A percentile compares a stretch with the other conserved stretches of the same genome.
These are phyloP conservation scores for Thamnaconus septentrionalis DNA, from an alignment of 2,113 vertebrate species.

Conservation along the genomic window DNA sequence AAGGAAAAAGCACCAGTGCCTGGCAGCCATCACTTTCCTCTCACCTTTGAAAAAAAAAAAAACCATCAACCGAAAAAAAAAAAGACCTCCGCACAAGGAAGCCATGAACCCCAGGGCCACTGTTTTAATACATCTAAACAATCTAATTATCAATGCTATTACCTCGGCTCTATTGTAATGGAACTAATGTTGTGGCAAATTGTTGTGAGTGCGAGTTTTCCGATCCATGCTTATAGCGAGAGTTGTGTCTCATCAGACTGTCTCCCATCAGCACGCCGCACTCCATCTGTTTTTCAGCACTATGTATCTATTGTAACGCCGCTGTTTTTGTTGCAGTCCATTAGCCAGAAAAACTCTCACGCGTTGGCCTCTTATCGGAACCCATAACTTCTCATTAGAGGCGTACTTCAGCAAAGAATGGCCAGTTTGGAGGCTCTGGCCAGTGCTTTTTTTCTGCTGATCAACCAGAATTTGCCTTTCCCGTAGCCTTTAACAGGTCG, in stretches of 20 bases:
- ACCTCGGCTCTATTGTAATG: slow-evolving; percentile 51
- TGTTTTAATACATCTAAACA: slow-evolving; percentile 38
- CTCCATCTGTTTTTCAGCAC: slow-evolving; percentile 36
- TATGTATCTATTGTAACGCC: slow-evolving; percentile 41
- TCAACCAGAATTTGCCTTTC: slow-evolving; percentile 30
- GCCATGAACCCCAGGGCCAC: slow-evolving; percentile 30
- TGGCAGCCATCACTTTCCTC: too few species aligned
- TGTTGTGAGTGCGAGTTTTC: slow-evolving; percentile 50
- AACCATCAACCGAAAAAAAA: slow-evolving; percentile 2
- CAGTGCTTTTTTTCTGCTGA: slow-evolving; percentile 29
- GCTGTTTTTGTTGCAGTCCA: slow-evolving; percentile 55
- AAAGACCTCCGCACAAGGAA: slow-evolving; percentile 3
- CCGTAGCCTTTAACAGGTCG: slow-evolving; percentile 2
- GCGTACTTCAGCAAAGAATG: slow-evolving; percentile 13
- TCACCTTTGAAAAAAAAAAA: too few species aligned
- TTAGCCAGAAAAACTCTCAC: slow-evolving; percentile 50
- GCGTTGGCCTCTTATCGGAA: slow-evolving; percentile 43
- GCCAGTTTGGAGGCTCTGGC: slow-evolving; percentile 10
- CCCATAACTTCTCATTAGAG: slow-evolving; percentile 41
- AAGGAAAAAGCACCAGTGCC: too few species aligned
- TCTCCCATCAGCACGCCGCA: slow-evolving; percentile 31
- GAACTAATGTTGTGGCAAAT: slow-evolving; percentile 68
- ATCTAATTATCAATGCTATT: slow-evolving; percentile 63
- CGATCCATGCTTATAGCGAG: slow-evolving; percentile 40
- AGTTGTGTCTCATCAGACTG: slow-evolving; percentile 45